Evolutionary conservation across 64 coral and sea anemone genomes (phyloP).

Genomic region (Anthopleura sola): DNA sequence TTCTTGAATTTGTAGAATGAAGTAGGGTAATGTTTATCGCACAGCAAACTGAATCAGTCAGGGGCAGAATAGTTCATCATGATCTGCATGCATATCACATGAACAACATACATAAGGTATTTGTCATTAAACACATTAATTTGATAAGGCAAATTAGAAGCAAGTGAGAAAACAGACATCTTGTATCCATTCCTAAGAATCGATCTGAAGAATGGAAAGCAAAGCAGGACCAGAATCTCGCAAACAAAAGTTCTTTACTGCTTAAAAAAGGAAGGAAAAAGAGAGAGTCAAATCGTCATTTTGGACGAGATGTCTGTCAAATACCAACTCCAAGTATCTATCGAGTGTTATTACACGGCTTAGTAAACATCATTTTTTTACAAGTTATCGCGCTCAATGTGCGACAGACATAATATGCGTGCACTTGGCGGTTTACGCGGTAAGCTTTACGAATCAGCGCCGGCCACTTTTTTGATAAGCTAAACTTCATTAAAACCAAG

Average conservation of each 20-base stretch:
- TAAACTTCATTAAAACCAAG: constrained; percentile 1
- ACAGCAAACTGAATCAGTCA: too few relatives aligned
- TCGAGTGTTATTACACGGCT: background rate
- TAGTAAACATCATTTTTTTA: constrained; percentile 13
- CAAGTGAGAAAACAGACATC: background rate
- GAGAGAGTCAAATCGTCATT: background rate
- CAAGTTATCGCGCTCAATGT: background rate
- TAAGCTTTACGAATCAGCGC: background rate
- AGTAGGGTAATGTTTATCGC: too few relatives aligned
- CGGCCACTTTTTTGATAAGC: background rate
- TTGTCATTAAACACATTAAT: background rate
- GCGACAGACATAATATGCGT: background rate
- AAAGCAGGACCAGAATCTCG: background rate
- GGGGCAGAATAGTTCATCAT: background rate
- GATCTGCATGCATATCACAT: background rate
- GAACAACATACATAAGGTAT: background rate
- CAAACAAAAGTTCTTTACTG: too few relatives aligned
- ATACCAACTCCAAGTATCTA: background rate
- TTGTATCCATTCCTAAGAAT: background rate
- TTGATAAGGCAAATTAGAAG: constrained; percentile 3
- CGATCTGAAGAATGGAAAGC: background rate
- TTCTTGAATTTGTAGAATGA: too few relatives aligned
- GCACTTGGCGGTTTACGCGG: background rate
- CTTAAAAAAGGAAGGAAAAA: background rate
- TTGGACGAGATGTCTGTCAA: background rate